Conservation (phyloP, 1,140 invertebrate species). For the Drosophila baimaii region DNA sequence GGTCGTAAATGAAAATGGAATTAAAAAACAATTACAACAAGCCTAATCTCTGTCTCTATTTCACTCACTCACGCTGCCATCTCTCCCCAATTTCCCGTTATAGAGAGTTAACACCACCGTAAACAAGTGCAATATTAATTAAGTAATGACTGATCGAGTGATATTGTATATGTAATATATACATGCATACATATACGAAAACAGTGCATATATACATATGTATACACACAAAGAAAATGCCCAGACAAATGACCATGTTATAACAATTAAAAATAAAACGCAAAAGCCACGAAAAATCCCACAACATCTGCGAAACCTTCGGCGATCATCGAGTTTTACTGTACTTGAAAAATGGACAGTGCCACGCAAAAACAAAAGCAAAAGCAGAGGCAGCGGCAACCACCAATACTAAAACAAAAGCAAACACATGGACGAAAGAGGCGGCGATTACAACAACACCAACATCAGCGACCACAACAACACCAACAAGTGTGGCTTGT, state of each 20-base stretch:
- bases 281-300: conserved; percentile 37
- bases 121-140: conserved; percentile 75
- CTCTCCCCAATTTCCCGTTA: conserved; percentile 19
- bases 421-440: conserved; percentile 30
- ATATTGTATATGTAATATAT: conserved; percentile 13
- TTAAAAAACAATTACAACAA: conserved; percentile 37
- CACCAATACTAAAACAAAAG: conserved; percentile 24
- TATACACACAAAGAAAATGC: conserved; percentile 24
- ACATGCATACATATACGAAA: conserved; percentile 13
- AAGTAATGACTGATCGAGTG: conserved; percentile 51
- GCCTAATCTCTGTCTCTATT: conserved; percentile 17
- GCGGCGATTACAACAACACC: conserved; percentile 25
- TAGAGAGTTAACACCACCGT: conserved; percentile 36
- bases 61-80: conserved; percentile 2
- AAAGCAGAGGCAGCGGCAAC: conserved; percentile 8
- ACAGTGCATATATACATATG: conserved; percentile 8
- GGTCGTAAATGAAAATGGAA: conserved; percentile 43
- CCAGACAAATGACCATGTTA: conserved; percentile 34
- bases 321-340: conserved; percentile 56
- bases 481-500: conserved; percentile 48
- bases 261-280: conserved; percentile 22
- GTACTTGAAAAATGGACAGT: conserved; percentile 60
- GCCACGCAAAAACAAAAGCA: conserved; percentile 46
- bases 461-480: conserved; percentile 22
- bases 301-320: conserved; percentile 31